Evolutionary conservation across 1,140 invertebrate species (phyloP).

Genomic region (Megalopta genalis): DNA sequence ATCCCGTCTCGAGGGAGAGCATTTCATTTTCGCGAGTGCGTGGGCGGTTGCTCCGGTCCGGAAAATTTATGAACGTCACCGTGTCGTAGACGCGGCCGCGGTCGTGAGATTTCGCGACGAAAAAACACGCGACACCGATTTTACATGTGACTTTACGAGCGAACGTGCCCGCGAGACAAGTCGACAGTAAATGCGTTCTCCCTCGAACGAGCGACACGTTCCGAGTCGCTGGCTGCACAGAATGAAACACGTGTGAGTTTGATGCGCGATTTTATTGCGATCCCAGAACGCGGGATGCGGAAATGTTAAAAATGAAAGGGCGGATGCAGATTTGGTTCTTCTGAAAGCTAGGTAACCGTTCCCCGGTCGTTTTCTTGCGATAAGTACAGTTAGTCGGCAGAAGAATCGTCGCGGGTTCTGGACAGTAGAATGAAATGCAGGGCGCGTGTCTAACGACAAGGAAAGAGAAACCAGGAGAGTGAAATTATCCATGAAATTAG

Average conservation of each 20-base stretch:
- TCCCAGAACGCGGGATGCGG: neutral
- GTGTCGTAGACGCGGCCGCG: conserved; percentile 50
- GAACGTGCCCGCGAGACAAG: conserved; percentile 64
- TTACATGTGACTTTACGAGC: conserved; percentile 70
- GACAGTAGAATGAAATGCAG: neutral
- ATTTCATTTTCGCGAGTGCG: conserved; percentile 72
- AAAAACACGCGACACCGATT: conserved; percentile 67
- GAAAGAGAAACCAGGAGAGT: conserved; percentile 20
- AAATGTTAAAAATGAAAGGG: neutral
- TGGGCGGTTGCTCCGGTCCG: conserved; percentile 39
- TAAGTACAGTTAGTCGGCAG: neutral
- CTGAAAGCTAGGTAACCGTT: too few relatives aligned
- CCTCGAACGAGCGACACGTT: conserved; percentile 21
- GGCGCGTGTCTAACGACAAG: neutral
- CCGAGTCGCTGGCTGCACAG: neutral
- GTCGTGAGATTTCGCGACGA: conserved; percentile 41
- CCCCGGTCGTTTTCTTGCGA: too few relatives aligned
- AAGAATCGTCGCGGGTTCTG: neutral
- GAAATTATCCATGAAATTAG: conserved; percentile 40
- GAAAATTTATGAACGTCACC: conserved; percentile 73
- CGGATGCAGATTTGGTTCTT: too few relatives aligned
- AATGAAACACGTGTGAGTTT: conserved; percentile 1
- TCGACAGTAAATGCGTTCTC: conserved; percentile 61
- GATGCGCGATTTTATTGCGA: neutral
- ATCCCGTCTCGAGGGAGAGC: conserved; percentile 57